phyloP scores from a whole-genome alignment of 2,797 vertebrate species.

The Caiman crocodilus region DNA sequence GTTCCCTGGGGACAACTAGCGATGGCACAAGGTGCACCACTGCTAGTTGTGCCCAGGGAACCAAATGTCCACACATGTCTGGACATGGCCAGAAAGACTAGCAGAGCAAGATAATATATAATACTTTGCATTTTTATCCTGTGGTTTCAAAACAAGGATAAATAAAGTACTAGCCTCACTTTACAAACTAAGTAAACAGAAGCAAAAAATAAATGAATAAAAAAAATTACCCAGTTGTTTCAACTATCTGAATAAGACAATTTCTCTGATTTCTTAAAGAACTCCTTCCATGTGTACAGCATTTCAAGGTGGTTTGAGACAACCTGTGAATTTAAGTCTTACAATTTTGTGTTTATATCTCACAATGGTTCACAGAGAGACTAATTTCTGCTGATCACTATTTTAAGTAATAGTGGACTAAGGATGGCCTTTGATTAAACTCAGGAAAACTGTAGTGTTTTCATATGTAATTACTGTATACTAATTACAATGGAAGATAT shows the following conservation, averaged over 20 bases:
- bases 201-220: too few species aligned
- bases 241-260: background rate
- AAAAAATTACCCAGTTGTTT: background rate
- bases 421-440: background rate
- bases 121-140: too few species aligned
- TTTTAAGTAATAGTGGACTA: background rate
- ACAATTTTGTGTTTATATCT: background rate
- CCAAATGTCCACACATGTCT: too few species aligned
- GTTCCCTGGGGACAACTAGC: too few species aligned
- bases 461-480: background rate
- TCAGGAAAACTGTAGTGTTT: background rate
- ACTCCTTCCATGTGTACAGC: background rate
- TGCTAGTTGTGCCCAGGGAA: too few species aligned
- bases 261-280: background rate
- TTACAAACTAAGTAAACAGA: too few species aligned
- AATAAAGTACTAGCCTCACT: too few species aligned
- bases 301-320: background rate
- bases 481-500: background rate
- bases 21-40: too few species aligned
- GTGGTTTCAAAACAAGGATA: too few species aligned
- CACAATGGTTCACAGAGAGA: background rate
- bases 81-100: too few species aligned
- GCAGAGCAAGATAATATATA: too few species aligned
- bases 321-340: background rate
- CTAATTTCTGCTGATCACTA: background rate